Base-by-base conservation (phyloP, 2,797 vertebrate genomes). In the Typhlichthys eigenmanni region DNA sequence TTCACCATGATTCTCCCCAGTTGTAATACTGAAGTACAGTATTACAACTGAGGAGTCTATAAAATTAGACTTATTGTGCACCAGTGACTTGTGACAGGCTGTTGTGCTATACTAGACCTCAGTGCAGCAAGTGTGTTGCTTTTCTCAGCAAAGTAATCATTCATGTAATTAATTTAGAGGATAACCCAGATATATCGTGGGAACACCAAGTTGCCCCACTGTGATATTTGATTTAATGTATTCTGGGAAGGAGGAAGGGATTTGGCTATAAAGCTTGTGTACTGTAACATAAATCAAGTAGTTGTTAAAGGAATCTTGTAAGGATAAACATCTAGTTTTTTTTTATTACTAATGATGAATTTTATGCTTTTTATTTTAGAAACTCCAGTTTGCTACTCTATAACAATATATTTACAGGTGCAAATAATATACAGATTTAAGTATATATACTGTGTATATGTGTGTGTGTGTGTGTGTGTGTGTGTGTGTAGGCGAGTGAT, bases 111-210 rank as follows among this genome's bases (percentile, higher is more conserved):
- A 81, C 75, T 77, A 74, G 82, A 80, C 74, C 76, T 70, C 62
- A 78, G 74, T 85, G 84, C 70, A 69, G 69, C 68, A 75, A 79
- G 66, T 83, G 78, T 72, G 68, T 84, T 85, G 83, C 85, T 81
- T 80, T 79, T 80, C 68, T 70, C 76, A 87, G 84, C 85, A 87
- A 91, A 90, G 88, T 92, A 90, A 90, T 92, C 89, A 88, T 83
- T 91, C 88, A 91, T 90, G 87, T 92, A 91, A 93, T 93, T 92
- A 92, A 92, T 90, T 83, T 87, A 60, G 75, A 88, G 72, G 80
- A 85, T 88, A 88, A 90, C 85, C 77, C 72, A 80, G 81, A 88
- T 89, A 76, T 87, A 74, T 82, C 62, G 70, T 46, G 63, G 76
- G 76, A 89, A 85, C 76, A 74, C 68, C 47, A 69, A 74, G 74